phyloP scores from a whole-genome alignment of 1,140 invertebrate genomes.

The Whitmania pigra region DNA sequence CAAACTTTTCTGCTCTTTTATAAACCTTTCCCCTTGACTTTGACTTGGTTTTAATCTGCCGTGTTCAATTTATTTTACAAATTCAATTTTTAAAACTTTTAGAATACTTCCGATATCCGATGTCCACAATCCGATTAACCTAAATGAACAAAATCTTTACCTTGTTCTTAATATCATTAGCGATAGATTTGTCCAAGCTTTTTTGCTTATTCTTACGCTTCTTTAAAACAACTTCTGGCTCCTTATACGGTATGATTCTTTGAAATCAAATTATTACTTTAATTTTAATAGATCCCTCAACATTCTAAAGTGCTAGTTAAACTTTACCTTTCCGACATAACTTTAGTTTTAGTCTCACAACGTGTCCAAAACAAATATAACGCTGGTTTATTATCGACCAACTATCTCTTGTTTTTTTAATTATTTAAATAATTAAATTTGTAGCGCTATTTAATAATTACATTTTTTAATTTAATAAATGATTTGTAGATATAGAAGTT shows the following conservation, averaged over 20 bases:
- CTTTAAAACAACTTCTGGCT: slow-evolving; percentile 5
- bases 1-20: slow-evolving; percentile 85
- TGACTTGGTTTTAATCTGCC: not conserved
- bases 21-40: slow-evolving; percentile 45
- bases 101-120: not conserved
- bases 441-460: too few relatives aligned
- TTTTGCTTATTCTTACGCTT: slow-evolving; percentile 2
- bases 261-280: too few relatives aligned
- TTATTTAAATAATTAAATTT: too few relatives aligned
- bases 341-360: too few relatives aligned
- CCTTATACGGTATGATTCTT: not conserved
- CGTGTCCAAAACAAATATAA: too few relatives aligned
- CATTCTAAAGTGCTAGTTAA: too few relatives aligned
- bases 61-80: not conserved
- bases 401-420: too few relatives aligned
- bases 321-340: too few relatives aligned
- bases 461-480: too few relatives aligned
- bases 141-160: slow-evolving; percentile 1
- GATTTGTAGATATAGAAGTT: too few relatives aligned
- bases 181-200: slow-evolving; percentile 6
- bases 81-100: not conserved
- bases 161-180: slow-evolving; percentile 8
- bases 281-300: too few relatives aligned
- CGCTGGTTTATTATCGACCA: too few relatives aligned
- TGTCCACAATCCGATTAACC: not conserved